These are phyloP conservation scores for Petrocephalus sullivani DNA, from an alignment of 2,797 vertebrate genomes.

Conservation along the genomic window DNA sequence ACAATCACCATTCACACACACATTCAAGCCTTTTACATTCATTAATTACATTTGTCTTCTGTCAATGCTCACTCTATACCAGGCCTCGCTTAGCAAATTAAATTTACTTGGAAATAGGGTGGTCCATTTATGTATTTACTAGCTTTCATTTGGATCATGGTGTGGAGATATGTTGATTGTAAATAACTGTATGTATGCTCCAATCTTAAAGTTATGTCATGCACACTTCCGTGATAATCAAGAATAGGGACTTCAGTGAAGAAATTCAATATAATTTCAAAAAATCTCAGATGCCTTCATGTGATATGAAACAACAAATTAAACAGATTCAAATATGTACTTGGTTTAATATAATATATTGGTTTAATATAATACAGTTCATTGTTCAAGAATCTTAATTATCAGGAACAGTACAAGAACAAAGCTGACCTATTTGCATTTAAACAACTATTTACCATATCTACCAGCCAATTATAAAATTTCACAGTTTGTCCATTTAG, in stretches of 20 bases:
- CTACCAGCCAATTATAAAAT: neutral
- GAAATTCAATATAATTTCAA: neutral
- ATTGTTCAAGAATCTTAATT: neutral
- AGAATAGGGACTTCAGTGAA: neutral
- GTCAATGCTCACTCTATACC: neutral
- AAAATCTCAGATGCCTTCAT: neutral
- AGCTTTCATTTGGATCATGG: neutral
- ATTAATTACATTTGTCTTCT: neutral
- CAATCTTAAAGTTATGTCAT: neutral
- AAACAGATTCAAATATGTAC: neutral
- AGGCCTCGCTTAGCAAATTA: neutral
- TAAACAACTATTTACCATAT: neutral
- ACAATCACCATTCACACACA: neutral
- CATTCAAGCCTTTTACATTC: neutral
- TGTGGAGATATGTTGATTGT: neutral
- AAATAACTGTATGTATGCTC: neutral
- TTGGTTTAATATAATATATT: neutral
- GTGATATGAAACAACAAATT: neutral
- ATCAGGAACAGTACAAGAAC: neutral
- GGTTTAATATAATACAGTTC: neutral
- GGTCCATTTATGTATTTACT: neutral
- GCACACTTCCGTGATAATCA: neutral
- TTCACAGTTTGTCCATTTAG: neutral
- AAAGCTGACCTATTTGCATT: neutral
- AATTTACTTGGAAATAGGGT: neutral